Base-by-base conservation (phyloP, 2,797 vertebrate genomes). In the Cryptoprocta ferox region DNA sequence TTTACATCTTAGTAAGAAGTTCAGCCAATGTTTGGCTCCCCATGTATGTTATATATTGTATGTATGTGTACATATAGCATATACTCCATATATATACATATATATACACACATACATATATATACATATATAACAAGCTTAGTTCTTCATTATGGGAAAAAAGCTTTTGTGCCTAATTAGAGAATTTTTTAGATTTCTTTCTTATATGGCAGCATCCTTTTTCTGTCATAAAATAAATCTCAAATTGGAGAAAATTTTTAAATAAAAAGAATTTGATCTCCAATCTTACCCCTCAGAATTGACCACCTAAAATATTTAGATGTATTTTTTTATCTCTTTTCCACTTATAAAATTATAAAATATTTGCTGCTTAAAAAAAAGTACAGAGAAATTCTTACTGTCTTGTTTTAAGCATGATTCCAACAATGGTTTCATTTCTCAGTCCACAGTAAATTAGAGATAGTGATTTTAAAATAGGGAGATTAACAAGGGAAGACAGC, bases 271-370 rank as follows among this genome's bases (percentile, higher is more conserved):
- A 61, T 76, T n/a, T 81, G 37, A 59, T 15, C 35, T 95, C 32
- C 0, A 94, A 59, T 71, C 3, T 19, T 71, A 53, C 56, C 9
- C 14, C n/a, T 85, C 63, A 75, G 53, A 78, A 73, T 26, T 56
- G 48, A 73, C 42, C 39, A 26, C 89, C 88, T 15, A 37, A 61
- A 86, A 94, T 88, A 81, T 81, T 92, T 96, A 71, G 32, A 2
- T 65, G 21, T 84, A 37, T 70, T 94, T 76, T 94, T 32, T 24
- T 56, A 66, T 91, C 28, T 94, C 10, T 94, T 81, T 91, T 94
- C 70, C 9, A 35, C 9, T 82, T 91, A 68, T 19, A 89, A 81
- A 50, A 61, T 78, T 56, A 21, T 42, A 50, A 42, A 91, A 21
- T 37, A 28, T n/a, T 42, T 85, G 92, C 68, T 83, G 21, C 21